Evolutionary conservation across 2,888 invertebrate species (phyloP), one percentile per base, ranked within the genome.

Genomic region (Hermaeophaga mercurialis): DNA sequence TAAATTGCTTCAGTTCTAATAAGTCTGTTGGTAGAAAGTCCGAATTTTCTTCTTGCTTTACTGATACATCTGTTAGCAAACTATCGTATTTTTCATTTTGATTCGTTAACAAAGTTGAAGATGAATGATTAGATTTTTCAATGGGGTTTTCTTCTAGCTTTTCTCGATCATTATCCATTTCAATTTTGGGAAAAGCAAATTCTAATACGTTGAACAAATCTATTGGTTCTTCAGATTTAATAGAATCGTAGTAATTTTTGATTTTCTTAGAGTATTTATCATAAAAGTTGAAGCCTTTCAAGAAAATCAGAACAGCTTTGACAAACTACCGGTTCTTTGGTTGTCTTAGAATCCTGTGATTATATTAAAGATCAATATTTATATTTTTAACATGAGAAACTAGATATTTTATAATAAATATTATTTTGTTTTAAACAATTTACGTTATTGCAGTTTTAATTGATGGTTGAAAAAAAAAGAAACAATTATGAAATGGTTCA

Each of bases 121-220:
- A n/a, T n/a, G n/a, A n/a, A n/a, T n/a, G n/a, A n/a, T n/a, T n/a
- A n/a, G n/a, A n/a, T n/a, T n/a, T n/a, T n/a, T n/a, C n/a, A n/a
- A n/a, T n/a, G 33, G 46, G 39, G 26, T 56, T 44, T 22, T 56
- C 54, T 26, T 39, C 33, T 31, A 45, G 31, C 14, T 46, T 34
- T 19, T 48, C 34, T 14, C 44, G 33, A 17, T 58, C 58, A 45
- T 28, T 36, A 24, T 61, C 63, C 63, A 63, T 61, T 58, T 63
- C 63, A 28, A 63, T 47, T 54, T 63, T 63, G 11, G 63, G 63
- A 58, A 63, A 63, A 9, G 63, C 63, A 52, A 59, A 63, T 46
- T 63, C 63, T 43, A 63, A 43, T 22, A 63, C 63, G 38, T 57
- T 61, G 26, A 59, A 61, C 12, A 63, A 43, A 39, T 63, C 61